A percentile compares a stretch with the other conserved stretches of the same genome.
Conservation (phyloP, 2,888 invertebrate genomes). For the Autographa pulchrina region DNA sequence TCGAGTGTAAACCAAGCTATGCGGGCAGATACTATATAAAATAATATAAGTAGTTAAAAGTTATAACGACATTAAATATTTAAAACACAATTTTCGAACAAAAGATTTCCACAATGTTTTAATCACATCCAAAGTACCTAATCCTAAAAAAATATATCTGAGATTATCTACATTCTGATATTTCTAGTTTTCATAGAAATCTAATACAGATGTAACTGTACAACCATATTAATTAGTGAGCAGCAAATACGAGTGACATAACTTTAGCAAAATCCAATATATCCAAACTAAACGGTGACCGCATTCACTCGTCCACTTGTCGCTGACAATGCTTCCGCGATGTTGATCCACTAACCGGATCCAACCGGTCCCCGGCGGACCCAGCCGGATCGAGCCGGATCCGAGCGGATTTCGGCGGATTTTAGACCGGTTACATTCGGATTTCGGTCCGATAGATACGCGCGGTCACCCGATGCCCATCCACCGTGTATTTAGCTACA, state of each 20-base stretch:
- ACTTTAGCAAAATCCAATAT: slow-evolving; percentile 53
- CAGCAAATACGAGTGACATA: slow-evolving; percentile 20
- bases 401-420: slow-evolving; percentile 66
- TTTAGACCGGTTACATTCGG: slow-evolving; percentile 69
- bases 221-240: slow-evolving; percentile 35
- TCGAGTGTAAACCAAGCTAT: too few species aligned
- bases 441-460: slow-evolving; percentile 74
- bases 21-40: too few species aligned
- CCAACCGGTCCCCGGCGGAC: slow-evolving; percentile 61
- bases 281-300: slow-evolving; percentile 50
- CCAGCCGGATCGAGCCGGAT: slow-evolving; percentile 61
- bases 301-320: slow-evolving; percentile 54
- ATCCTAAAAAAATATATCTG: too few species aligned
- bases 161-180: slow-evolving; percentile 21
- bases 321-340: slow-evolving; percentile 51
- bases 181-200: slow-evolving; percentile 13
- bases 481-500: slow-evolving; percentile 65
- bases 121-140: too few species aligned
- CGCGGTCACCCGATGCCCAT: slow-evolving; percentile 62
- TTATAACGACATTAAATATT: too few species aligned
- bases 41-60: too few species aligned
- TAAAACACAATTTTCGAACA: too few species aligned
- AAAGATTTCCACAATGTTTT: too few species aligned
- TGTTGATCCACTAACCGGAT: slow-evolving; percentile 69
- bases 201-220: slow-evolving; percentile 3